Evolutionary conservation across 1,140 invertebrate species (phyloP).

Genomic region (Samia ricini): DNA sequence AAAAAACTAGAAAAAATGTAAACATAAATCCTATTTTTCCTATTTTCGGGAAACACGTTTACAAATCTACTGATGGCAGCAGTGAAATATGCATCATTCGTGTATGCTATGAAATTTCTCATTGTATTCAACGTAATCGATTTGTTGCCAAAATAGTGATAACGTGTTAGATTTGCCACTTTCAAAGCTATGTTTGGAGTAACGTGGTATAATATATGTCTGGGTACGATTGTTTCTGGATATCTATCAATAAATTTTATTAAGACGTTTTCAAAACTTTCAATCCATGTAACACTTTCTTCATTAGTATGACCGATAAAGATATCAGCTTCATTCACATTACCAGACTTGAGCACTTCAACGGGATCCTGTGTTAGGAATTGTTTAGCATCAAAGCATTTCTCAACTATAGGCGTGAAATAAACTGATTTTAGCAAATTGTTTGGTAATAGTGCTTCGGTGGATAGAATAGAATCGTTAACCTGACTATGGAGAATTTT

Average conservation of each 20-base stretch:
- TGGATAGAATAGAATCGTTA: slow-evolving; percentile 34
- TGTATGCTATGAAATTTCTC: slow-evolving; percentile 47
- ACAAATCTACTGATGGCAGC: slow-evolving; percentile 53
- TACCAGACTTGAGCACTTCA: slow-evolving; percentile 44
- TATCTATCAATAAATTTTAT: slow-evolving; percentile 40
- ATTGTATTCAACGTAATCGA: slow-evolving; percentile 33
- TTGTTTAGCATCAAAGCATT: slow-evolving; percentile 38
- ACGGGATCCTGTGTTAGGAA: slow-evolving; percentile 48
- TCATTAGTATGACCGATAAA: slow-evolving; percentile 76
- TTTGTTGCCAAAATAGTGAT: slow-evolving; percentile 72
- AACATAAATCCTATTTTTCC: slow-evolving; percentile 26
- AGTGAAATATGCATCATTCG: slow-evolving; percentile 54
- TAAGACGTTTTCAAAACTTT: slow-evolving; percentile 12
- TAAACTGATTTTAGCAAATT: slow-evolving; percentile 36
- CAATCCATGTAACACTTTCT: slow-evolving; percentile 64
- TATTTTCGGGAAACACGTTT: slow-evolving; percentile 35
- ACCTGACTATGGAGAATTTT: slow-evolving; percentile 49
- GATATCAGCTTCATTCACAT: slow-evolving; percentile 75
- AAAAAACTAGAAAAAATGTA: slow-evolving; percentile 37
- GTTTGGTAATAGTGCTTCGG: slow-evolving; percentile 20
- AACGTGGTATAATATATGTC: slow-evolving; percentile 32
- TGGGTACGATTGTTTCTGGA: slow-evolving; percentile 40
- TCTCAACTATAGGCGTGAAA: slow-evolving; percentile 55
- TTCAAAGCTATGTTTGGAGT: slow-evolving; percentile 31
- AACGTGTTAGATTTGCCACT: slow-evolving; percentile 50